Base-by-base conservation (phyloP, 2,113 vertebrate genomes). In the Daubentonia madagascariensis region DNA sequence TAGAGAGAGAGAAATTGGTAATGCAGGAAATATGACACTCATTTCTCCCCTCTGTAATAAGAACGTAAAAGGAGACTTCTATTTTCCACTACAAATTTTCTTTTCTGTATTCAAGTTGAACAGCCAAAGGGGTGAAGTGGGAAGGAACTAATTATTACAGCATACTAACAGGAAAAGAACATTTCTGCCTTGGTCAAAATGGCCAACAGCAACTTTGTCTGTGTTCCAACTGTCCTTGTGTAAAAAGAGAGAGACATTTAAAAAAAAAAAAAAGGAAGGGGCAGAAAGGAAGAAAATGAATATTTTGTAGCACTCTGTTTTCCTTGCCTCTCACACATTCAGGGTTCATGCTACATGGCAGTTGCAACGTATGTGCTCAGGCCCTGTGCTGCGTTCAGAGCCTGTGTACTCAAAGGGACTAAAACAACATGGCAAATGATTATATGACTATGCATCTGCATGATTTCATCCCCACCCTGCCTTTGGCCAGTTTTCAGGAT, bases 51-150 rank as follows among this genome's bases (percentile, higher is more conserved):
- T 89, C 25, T 72, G 6, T 78, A 90, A 81, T 78, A 70, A 85
- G n/a, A 93, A 86, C 72, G 8, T 50, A 85, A 72, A 63, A 91
- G 6, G 17, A 65, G 4, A 0, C 6, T 70, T 68, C 12, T 83
- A 63, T 78, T 86, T 96, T 83, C 8, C 14, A 37, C 57, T 84
- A 72, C 4, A 96, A 79, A 30, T 67, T 86, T 91, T 61, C 43
- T 43, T 87, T 91, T n/a, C 13, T 94, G 85, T 40, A 79, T 80
- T 97, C 37, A 94, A 32, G 22, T 78, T 97, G 87, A 88, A 65
- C 32, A 97, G 61, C 23, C 50, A 91, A 85, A 88, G 61, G 28
- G 10, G 14, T 20, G 10, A 78, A 84, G 37, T 94, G 50, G 14
- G 28, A 92, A 94, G 92, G 35, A 73, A 73, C 16, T 88, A 32